Evolutionary conservation across 2,113 vertebrate genomes (phyloP), one percentile per base, ranked within the genome.

Genomic region (Aplodontia rufa): DNA sequence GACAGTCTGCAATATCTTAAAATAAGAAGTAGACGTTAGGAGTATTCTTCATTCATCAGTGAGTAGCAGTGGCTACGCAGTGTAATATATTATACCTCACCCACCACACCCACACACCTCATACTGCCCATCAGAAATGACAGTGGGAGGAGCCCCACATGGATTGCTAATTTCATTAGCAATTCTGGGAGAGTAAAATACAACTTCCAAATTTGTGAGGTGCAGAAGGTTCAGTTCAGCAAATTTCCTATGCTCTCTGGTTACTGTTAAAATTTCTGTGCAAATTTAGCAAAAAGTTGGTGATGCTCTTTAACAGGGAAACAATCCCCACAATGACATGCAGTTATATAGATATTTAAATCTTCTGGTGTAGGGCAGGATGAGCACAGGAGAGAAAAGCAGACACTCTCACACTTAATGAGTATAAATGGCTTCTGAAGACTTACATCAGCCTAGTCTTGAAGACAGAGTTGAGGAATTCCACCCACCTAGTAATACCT

Each of bases 1-100:
- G 81, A 99, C 99, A 0, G 99, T 99, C 96, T 99, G 99, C 35
- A 99, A 64, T 95, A 99, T 99, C 99, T 99, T 98, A n/a, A 95
- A 97, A 94, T 1, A 96, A 94, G 32, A 97, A 96, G 62, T 0
- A 47, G 5, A 93, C 93, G 87, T 96, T 72, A 96, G 74, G 4
- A 71, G 37, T 20, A 45, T 19, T 81, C 45, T 32, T 72, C 28
- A 45, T 28, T 55, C 64, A 82, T 64, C 66, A 87, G 14, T 35
- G 6, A 64, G 51, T n/a, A 84, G 32, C 1, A 87, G 24, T 20
- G 28, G 14, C 71, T 92, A 35, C 76, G 28, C 12, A 55, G 19
- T 17, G 3, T 4, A 37, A 85, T 2, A 66, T 66, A n/a, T 49
- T 7, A 62, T 4, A 47, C 35, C 62, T 47, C 60, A 71, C 55